A percentile compares a stretch with the other conserved stretches of the same genome.
phyloP scores from a whole-genome alignment of 2,888 invertebrate genomes.

The Cistogaster globosa region DNA sequence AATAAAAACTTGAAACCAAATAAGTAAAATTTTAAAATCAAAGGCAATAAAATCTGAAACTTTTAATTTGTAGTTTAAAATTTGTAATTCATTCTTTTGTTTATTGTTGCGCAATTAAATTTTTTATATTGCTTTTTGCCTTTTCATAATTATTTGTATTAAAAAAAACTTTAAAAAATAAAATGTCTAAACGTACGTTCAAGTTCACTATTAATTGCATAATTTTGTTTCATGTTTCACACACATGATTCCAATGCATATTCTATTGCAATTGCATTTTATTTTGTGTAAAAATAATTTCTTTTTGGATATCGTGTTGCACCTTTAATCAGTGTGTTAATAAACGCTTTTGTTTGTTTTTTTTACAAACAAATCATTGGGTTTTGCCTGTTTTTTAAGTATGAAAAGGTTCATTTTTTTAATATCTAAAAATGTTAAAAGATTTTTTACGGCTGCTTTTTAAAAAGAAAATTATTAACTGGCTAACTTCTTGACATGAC shows the following conservation, averaged over 20 bases:
- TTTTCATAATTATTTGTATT: too few species aligned
- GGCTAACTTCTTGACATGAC: too few species aligned
- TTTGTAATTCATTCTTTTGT: constrained; percentile 21
- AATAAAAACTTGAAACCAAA: not conserved
- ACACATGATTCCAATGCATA: not conserved
- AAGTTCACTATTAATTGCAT: constrained; percentile 54
- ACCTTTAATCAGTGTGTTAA: constrained; percentile 31
- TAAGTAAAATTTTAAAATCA: not conserved
- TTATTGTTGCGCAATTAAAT: not conserved
- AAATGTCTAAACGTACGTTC: constrained; percentile 1
- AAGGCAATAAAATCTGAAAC: constrained; percentile 26
- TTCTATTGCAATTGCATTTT: constrained; percentile 9
- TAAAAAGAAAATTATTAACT: too few species aligned
- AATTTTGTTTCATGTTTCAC: constrained; percentile 18
- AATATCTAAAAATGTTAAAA: not conserved
- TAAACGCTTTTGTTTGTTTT: not conserved
- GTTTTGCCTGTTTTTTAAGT: not conserved
- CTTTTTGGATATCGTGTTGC: not conserved
- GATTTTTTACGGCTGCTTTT: not conserved
- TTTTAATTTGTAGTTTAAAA: not conserved
- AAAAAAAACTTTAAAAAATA: not conserved
- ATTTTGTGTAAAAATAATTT: not conserved
- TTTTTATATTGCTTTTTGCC: too few species aligned
- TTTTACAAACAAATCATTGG: not conserved
- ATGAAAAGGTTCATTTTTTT: not conserved